Conservation (phyloP, 2,797 vertebrate genomes). For the Miichthys miiuy region DNA sequence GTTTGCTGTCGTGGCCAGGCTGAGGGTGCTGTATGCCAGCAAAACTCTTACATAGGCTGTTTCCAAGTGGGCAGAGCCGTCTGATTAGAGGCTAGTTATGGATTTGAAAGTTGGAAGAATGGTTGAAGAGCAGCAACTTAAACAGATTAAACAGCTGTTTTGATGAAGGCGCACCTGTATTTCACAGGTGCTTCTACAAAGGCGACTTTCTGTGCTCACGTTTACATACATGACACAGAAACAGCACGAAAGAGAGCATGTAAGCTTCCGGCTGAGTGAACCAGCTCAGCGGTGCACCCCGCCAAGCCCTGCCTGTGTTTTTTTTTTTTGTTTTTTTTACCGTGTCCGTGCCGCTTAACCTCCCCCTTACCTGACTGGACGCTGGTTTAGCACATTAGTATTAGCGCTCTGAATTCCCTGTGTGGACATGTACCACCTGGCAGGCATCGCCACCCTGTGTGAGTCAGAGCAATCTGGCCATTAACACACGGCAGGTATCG, state of each 20-base stretch:
- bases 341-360: conserved; percentile 1
- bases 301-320: conserved; percentile 15
- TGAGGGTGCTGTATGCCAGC: conserved; percentile 52
- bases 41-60: conserved; percentile 47
- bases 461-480: conserved; percentile 65
- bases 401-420: conserved; percentile 64
- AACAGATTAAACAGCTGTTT: conserved; percentile 1
- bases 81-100: conserved; percentile 55
- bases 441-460: conserved; percentile 53
- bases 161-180: conserved; percentile 12
- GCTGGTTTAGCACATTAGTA: conserved; percentile 64
- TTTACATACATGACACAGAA: conserved; percentile 19
- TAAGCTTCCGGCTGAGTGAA: conserved; percentile 40
- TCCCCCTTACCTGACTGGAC: conserved; percentile 46
- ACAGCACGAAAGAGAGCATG: conserved; percentile 13
- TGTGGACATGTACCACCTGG: conserved; percentile 77
- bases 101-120: conserved; percentile 57
- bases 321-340: background rate
- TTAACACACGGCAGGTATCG: conserved; percentile 69
- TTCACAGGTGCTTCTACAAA: background rate
- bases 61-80: conserved; percentile 68
- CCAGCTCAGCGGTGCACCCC: conserved; percentile 8
- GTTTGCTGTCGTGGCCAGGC: conserved; percentile 55
- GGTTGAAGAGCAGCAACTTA: conserved; percentile 4
- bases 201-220: background rate